These are phyloP conservation scores for Carterocephalus palaemon DNA, from an alignment of 2,888 invertebrate species.

Conservation along the genomic window DNA sequence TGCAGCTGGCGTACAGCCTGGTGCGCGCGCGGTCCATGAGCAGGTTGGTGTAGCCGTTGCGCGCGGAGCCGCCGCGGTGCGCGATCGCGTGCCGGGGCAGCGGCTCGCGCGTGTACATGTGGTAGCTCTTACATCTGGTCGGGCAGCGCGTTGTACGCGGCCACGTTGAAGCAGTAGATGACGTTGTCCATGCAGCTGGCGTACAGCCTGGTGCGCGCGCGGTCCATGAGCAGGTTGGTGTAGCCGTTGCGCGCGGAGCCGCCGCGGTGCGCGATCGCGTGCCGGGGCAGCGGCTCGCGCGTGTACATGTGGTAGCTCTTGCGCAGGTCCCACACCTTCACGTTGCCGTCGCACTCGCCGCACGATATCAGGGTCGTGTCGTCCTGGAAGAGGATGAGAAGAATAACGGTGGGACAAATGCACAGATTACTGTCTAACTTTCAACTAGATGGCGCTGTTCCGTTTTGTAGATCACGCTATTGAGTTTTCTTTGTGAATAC, in stretches of 20 bases:
- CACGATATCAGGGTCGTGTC: conserved; percentile 88
- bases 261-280: conserved; percentile 86
- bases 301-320: conserved; percentile 86
- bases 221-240: conserved; percentile 87
- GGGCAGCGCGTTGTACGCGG: conserved; percentile 83
- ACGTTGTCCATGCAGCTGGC: conserved; percentile 93
- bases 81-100: no score
- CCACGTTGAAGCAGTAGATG: conserved; percentile 91
- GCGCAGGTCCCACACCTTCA: conserved; percentile 93
- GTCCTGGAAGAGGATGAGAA: conserved; percentile 89
- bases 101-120: no score
- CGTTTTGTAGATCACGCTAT: no score
- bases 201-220: conserved; percentile 83
- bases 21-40: no score
- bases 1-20: no score
- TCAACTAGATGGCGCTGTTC: no score
- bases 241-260: conserved; percentile 84
- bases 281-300: conserved; percentile 84
- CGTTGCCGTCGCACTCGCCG: conserved; percentile 90
- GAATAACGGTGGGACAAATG: no score
- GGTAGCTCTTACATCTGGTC: no score
- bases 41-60: no score
- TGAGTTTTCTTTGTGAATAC: no score
- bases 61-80: no score
- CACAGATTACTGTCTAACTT: no score